Conservation (phyloP, 2,113 vertebrate genomes). For the Addax nasomaculatus region DNA sequence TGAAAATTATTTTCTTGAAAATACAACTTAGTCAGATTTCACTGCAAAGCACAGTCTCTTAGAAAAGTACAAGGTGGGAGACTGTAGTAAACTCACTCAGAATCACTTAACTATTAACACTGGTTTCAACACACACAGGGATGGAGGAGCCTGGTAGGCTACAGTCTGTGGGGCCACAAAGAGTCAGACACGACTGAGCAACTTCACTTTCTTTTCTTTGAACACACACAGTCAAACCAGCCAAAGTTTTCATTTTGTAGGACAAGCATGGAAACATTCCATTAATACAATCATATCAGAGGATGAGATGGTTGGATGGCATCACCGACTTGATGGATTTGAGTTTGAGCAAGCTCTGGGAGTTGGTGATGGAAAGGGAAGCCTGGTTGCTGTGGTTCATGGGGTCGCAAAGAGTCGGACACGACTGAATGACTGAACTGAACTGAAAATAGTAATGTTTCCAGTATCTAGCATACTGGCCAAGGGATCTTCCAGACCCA, state of each 20-base stretch:
- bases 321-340: accelerated
- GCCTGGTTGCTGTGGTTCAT: not conserved
- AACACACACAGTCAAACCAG: not conserved
- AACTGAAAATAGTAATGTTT: not conserved
- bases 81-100: not conserved
- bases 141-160: not conserved
- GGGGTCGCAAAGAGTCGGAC: not conserved
- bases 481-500: not conserved
- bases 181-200: accelerated
- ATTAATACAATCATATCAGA: not conserved
- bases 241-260: not conserved
- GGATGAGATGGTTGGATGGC: not conserved
- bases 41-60: not conserved
- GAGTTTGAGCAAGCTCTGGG: not conserved
- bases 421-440: accelerated
- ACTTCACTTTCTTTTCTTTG: not conserved
- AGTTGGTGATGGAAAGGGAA: not conserved
- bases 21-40: not conserved
- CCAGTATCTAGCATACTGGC: not conserved
- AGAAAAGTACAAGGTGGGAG: not conserved
- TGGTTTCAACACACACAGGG: not conserved
- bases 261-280: not conserved
- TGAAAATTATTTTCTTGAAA: not conserved
- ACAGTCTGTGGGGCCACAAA: not conserved
- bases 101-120: not conserved